Evolutionary conservation across 2,888 invertebrate species (phyloP), one percentile per base, ranked within the genome.

Genomic region (Cremastinae sp.): DNA sequence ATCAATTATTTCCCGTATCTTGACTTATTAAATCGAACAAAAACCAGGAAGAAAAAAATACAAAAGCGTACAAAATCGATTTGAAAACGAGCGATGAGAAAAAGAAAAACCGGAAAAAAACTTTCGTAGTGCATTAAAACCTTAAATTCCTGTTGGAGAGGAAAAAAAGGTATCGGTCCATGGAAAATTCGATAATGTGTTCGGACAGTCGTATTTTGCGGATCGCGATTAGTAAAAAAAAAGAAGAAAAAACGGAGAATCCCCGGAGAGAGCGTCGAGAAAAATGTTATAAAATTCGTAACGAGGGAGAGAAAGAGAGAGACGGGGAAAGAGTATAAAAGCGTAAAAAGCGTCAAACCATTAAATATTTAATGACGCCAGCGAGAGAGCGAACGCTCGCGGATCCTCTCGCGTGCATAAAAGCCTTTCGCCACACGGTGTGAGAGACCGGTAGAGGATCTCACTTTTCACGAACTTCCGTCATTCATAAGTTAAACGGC

Each of bases 401-500:
- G 20, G 61, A 61, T 61, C 37, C 12, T 43, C 39, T 43, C 39
- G 37, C 28, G 2, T 5, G 55, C 55, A 39, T 45, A 45, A 65
- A 65, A 41, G 53, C 10, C 39, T 59, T 28, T 28, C 5, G 2
- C 5, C 28, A 5, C 28, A 28, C 28, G 28, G 28, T 5, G 28
- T 28, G n/a, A n/a, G n/a, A n/a, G n/a, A 16, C 51, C 69, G 73
- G 61, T n/a, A n/a, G 65, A 49, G 28, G 47, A 12, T 62, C 41
- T 16, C 39, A 43, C 53, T 7, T 62, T 47, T 16, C 39, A 43
- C 53, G 47, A 59, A 66, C 69, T 65, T 66, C 39, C 47, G 55
- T 70, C 70, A 61, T 77, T 70, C 65, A 77, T 77, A 70, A 74
- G 35, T 77, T 59, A 77, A 43, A 28, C 28, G 5, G 47, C 61